These are phyloP conservation scores for Sebastolobus altivelis DNA, from an alignment of 2,797 vertebrate genomes.

Conservation along the genomic window DNA sequence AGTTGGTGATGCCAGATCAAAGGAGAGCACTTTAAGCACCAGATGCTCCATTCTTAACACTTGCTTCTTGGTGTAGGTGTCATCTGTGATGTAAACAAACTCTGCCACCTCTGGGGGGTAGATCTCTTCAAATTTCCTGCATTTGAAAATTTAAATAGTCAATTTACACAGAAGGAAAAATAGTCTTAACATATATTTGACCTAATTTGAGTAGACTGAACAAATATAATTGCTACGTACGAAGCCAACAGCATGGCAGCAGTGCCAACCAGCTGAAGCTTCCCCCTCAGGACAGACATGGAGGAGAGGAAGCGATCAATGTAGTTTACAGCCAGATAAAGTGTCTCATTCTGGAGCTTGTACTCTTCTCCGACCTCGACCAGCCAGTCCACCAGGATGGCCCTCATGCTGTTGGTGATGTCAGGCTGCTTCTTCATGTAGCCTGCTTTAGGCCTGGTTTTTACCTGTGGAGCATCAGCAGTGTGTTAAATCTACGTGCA, in stretches of 20 bases:
- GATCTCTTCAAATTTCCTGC: constrained; percentile 99
- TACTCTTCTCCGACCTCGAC: constrained; percentile 99
- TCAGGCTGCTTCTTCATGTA: constrained; percentile 99
- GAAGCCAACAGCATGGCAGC: constrained; percentile 98
- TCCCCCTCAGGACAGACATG: constrained; percentile 97
- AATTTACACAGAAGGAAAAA: rapidly evolving
- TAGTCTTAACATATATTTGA: rapidly evolving
- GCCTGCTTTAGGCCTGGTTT: constrained; percentile 92
- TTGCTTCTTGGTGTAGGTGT: constrained; percentile 99
- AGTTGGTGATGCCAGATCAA: constrained; percentile 96
- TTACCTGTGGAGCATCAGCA: constrained; percentile 81
- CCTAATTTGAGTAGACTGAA: background rate
- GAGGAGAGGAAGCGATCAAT: constrained; percentile 98
- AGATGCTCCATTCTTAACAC: constrained; percentile 98
- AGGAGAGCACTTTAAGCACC: constrained; percentile 96
- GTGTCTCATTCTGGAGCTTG: constrained; percentile 96
- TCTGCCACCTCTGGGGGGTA: constrained; percentile 98
- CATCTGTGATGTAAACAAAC: constrained; percentile 99
- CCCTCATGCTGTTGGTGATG: constrained; percentile 97
- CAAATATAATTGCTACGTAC: constrained; percentile 84
- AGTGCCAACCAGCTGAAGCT: constrained; percentile 98
- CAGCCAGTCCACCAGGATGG: constrained; percentile 98
- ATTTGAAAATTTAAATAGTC: background rate
- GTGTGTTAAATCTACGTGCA: rapidly evolving
- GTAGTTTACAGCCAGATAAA: constrained; percentile 98